phyloP scores from a whole-genome alignment of 1,140 invertebrate species.

The Heliothis subflexa region DNA sequence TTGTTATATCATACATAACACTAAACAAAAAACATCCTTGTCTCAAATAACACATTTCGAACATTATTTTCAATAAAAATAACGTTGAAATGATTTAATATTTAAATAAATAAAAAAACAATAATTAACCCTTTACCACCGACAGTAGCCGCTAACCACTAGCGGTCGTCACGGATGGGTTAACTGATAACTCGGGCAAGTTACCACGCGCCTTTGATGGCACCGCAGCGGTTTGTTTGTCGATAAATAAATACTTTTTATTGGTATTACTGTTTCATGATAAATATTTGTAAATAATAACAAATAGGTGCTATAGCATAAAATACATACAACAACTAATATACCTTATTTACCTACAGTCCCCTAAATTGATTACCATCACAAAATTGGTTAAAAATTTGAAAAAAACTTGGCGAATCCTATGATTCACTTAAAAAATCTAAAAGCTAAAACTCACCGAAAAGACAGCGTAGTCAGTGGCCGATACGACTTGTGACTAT shows the following conservation, averaged over 20 bases:
- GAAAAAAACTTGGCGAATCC: too few species aligned
- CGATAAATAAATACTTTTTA: background rate
- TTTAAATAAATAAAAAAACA: background rate
- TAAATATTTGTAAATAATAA: too few species aligned
- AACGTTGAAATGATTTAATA: background rate
- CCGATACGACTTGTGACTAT: slow-evolving; percentile 94
- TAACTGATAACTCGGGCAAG: slow-evolving; percentile 24
- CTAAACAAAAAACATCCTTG: too few species aligned
- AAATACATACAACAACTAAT: too few species aligned
- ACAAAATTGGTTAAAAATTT: too few species aligned
- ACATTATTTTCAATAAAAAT: background rate
- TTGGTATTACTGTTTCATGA: too few species aligned
- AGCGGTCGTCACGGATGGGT: slow-evolving; percentile 20
- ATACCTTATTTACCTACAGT: too few species aligned
- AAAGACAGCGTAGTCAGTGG: slow-evolving; percentile 92
- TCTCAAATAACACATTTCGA: too few species aligned
- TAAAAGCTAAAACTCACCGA: slow-evolving; percentile 70
- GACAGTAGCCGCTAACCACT: slow-evolving; percentile 3
- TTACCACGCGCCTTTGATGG: slow-evolving; percentile 1
- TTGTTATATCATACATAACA: too few species aligned
- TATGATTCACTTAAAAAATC: background rate
- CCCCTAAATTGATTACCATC: too few species aligned
- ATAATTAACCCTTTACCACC: background rate
- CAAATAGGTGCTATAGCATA: too few species aligned
- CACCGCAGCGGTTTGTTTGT: slow-evolving; percentile 20